A percentile compares a stretch with the other conserved stretches of the same genome.
phyloP scores from a whole-genome alignment of 2,888 invertebrate genomes.

The Drosophila ustulata region DNA sequence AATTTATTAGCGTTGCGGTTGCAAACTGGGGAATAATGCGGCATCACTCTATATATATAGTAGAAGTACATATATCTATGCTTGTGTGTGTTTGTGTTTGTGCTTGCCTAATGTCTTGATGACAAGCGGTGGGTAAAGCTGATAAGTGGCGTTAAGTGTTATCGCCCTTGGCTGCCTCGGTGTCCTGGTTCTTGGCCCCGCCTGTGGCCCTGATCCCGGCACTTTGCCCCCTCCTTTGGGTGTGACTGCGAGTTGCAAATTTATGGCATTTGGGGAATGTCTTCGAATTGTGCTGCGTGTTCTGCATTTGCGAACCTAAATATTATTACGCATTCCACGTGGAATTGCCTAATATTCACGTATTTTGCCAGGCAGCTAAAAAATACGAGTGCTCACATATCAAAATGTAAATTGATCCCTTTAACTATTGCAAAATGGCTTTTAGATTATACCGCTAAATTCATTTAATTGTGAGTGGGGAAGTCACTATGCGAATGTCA shows the following conservation, averaged over 20 bases:
- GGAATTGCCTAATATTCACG: conserved; percentile 3
- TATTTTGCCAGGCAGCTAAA: background rate
- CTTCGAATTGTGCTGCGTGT: background rate
- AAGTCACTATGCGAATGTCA: no score
- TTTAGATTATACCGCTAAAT: no score
- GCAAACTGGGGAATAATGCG: background rate
- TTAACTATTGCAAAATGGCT: background rate
- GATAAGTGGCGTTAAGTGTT: conserved; percentile 67
- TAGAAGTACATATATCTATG: background rate
- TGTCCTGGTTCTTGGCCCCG: background rate
- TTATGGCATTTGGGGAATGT: conserved; percentile 43
- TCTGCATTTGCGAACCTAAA: conserved; percentile 4
- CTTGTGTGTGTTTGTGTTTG: background rate
- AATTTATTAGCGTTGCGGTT: conserved; percentile 58
- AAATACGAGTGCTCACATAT: background rate
- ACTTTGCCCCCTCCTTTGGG: background rate
- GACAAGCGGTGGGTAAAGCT: conserved; percentile 55
- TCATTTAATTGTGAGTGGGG: no score
- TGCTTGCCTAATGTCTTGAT: conserved; percentile 57
- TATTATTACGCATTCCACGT: background rate
- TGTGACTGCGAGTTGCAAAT: conserved; percentile 24
- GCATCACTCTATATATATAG: background rate
- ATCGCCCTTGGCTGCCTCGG: conserved; percentile 34
- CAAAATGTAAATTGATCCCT: background rate
- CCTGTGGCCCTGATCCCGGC: background rate